Percentiles rank a stretch among this genome's conserved stretches.
Conservation (phyloP, 2,888 invertebrate species). For the Limenitis arthemis region DNA sequence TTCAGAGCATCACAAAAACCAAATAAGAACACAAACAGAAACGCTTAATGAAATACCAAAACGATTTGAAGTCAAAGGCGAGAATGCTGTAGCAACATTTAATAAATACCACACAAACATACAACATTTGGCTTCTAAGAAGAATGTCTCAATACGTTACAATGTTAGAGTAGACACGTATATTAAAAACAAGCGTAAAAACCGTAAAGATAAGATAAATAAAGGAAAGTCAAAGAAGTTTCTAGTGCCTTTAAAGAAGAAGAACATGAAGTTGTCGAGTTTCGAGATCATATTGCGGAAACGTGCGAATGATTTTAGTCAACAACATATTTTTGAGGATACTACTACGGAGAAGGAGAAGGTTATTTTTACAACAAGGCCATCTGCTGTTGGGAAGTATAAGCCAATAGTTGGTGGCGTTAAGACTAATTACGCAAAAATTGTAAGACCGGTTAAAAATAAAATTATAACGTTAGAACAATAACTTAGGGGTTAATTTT, state of each 20-base stretch:
- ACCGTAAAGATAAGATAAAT: conserved; percentile 27
- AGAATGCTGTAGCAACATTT: conserved; percentile 37
- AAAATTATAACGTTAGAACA: conserved; percentile 40
- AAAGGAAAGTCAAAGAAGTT: conserved; percentile 47
- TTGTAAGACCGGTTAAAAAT: conserved; percentile 45
- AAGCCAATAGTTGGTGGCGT: conserved; percentile 44
- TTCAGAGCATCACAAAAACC: conserved; percentile 28
- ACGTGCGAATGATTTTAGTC: conserved; percentile 32
- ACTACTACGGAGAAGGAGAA: conserved; percentile 33
- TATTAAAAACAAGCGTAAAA: conserved; percentile 24
- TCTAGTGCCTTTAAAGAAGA: conserved; percentile 54
- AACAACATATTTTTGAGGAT: conserved; percentile 22
- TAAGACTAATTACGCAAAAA: conserved; percentile 45
- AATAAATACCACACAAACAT: conserved; percentile 42
- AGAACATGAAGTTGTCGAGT: conserved; percentile 55
- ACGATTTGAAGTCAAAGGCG: conserved; percentile 41
- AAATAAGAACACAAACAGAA: conserved; percentile 24
- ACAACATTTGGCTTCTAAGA: conserved; percentile 37
- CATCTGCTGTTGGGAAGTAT: conserved; percentile 40
- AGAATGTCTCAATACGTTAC: conserved; percentile 43
- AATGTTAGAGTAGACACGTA: conserved; percentile 44
- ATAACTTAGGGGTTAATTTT: conserved; percentile 2
- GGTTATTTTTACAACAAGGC: conserved; percentile 32
- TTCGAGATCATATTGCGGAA: conserved; percentile 50
- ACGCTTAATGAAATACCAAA: conserved; percentile 44